These are phyloP conservation scores for Lutraria rhynchaena DNA, from an alignment of 1,140 invertebrate species.

Conservation along the genomic window DNA sequence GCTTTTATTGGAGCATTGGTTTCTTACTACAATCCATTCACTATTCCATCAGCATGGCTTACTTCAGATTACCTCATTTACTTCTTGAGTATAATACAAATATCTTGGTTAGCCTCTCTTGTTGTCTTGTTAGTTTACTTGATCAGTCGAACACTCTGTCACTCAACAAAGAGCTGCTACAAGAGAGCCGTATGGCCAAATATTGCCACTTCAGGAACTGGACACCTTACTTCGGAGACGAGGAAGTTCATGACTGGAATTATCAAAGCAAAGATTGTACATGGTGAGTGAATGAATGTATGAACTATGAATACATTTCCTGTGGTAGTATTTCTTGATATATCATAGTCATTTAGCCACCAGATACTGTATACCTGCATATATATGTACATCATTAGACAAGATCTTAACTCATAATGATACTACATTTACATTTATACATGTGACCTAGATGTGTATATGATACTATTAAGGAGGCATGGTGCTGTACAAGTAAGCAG, in stretches of 20 bases:
- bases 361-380: too few species aligned
- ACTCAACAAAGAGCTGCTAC: constrained; percentile 53
- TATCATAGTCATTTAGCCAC: too few species aligned
- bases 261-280: constrained; percentile 71
- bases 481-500: too few species aligned
- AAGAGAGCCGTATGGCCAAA: constrained; percentile 76
- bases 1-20: constrained; percentile 71
- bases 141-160: constrained; percentile 62
- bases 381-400: too few species aligned
- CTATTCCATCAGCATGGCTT: constrained; percentile 74
- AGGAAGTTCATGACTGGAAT: constrained; percentile 77
- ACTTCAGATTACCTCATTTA: constrained; percentile 74
- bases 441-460: too few species aligned
- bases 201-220: constrained; percentile 69
- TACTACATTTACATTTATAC: too few species aligned
- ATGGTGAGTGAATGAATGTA: constrained; percentile 71
- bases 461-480: too few species aligned
- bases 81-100: constrained; percentile 69
- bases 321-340: too few species aligned
- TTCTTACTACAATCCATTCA: constrained; percentile 66
- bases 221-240: constrained; percentile 70
- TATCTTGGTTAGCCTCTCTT: constrained; percentile 59
- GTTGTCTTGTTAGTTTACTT: constrained; percentile 69
- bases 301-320: too few species aligned
- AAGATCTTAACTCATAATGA: too few species aligned